These are phyloP conservation scores for Thereva nobilitata DNA, from an alignment of 2,888 invertebrate genomes.

Conservation along the genomic window DNA sequence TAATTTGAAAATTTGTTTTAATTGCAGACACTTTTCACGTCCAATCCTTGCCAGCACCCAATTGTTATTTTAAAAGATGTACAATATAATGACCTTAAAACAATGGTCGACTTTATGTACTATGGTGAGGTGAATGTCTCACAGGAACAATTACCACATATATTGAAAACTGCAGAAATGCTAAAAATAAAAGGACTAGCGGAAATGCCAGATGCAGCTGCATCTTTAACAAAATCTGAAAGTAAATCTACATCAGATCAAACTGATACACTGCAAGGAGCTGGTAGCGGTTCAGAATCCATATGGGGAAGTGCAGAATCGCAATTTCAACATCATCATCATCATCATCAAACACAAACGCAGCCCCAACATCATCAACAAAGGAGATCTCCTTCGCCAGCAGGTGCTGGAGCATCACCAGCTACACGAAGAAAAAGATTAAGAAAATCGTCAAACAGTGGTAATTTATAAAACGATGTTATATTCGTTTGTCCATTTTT, in stretches of 20 bases:
- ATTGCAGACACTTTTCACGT: slow-evolving; percentile 75
- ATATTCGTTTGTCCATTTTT: neutral
- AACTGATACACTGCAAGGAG: slow-evolving; percentile 60
- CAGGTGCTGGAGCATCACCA: slow-evolving; percentile 66
- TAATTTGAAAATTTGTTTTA: slow-evolving; percentile 15
- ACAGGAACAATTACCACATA: slow-evolving; percentile 81
- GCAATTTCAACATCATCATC: slow-evolving; percentile 64
- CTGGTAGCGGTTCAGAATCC: slow-evolving; percentile 58
- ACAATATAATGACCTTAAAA: slow-evolving; percentile 80
- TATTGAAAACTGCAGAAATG: slow-evolving; percentile 81
- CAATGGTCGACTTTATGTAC: slow-evolving; percentile 91
- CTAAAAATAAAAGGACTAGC: slow-evolving; percentile 87
- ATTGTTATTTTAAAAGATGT: slow-evolving; percentile 90
- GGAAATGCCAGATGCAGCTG: slow-evolving; percentile 80
- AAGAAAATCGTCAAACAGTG: slow-evolving; percentile 68
- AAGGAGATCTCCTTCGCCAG: slow-evolving; percentile 60
- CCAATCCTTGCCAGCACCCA: slow-evolving; percentile 86
- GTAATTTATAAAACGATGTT: slow-evolving; percentile 46
- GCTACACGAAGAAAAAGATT: slow-evolving; percentile 67
- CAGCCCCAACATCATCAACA: slow-evolving; percentile 65
- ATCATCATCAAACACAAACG: slow-evolving; percentile 58
- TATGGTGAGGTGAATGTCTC: slow-evolving; percentile 91
- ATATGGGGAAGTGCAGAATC: slow-evolving; percentile 61
- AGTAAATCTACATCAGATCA: slow-evolving; percentile 62
- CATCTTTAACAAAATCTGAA: slow-evolving; percentile 73